These are phyloP conservation scores for Limnephilus marmoratus DNA, from an alignment of 2,888 invertebrate genomes.

Conservation along the genomic window DNA sequence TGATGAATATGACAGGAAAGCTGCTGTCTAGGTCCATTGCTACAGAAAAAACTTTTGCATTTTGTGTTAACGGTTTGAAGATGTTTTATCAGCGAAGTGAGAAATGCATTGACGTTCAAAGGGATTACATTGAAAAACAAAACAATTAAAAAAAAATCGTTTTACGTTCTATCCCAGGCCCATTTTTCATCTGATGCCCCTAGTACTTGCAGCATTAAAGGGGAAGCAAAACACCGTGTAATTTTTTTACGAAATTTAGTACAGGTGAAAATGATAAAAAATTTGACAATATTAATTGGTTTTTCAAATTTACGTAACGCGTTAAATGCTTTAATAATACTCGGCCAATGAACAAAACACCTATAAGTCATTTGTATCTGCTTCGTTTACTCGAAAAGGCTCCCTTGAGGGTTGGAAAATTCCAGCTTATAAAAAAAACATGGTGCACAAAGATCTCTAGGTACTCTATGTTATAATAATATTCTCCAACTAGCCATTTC, in stretches of 20 bases:
- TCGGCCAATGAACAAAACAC: neutral
- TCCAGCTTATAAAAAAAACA: neutral
- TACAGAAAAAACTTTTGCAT: too few relatives aligned
- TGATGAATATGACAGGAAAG: too few relatives aligned
- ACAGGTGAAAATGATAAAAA: too few relatives aligned
- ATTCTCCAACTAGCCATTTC: neutral
- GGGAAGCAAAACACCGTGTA: neutral
- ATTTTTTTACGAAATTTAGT: neutral
- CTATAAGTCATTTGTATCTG: neutral
- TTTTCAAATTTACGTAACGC: neutral
- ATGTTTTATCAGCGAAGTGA: too few relatives aligned
- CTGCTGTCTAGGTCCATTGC: too few relatives aligned
- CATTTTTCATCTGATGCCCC: too few relatives aligned
- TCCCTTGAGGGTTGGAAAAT: neutral
- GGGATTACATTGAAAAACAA: too few relatives aligned
- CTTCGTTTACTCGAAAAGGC: neutral
- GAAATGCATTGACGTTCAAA: too few relatives aligned
- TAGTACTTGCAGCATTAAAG: neutral
- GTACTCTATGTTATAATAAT: neutral
- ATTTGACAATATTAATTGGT: neutral
- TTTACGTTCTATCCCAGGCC: too few relatives aligned
- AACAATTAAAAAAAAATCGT: too few relatives aligned
- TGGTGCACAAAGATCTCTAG: neutral
- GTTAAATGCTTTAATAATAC: neutral
- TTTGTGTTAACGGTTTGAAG: too few relatives aligned